Evolutionary conservation across 2,888 invertebrate species (phyloP).

Genomic region (Siphlonurus alternatus): DNA sequence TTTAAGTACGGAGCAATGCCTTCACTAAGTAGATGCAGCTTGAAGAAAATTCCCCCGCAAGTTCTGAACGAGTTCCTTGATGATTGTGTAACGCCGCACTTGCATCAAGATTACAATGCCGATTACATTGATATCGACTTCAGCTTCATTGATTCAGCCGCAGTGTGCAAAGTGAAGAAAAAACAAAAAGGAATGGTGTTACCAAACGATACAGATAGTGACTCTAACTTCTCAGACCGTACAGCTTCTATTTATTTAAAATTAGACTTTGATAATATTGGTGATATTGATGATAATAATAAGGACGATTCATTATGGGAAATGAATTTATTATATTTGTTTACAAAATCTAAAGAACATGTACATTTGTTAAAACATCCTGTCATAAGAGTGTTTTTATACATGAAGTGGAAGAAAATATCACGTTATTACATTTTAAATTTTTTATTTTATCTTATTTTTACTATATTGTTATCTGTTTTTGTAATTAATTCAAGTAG

Average conservation of each 20-base stretch:
- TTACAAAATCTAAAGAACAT: background rate
- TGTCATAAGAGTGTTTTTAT: background rate
- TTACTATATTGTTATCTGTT: background rate
- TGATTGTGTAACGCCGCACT: background rate
- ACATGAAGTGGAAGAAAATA: background rate
- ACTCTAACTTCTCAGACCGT: too few species aligned
- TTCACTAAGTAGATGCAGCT: background rate
- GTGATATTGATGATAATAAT: too few species aligned
- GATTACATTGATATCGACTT: background rate
- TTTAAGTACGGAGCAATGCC: background rate
- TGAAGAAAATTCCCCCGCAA: background rate
- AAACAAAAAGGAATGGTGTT: too few species aligned
- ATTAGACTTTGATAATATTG: too few species aligned
- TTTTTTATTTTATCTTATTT: background rate
- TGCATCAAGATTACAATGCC: background rate
- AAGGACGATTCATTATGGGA: background rate
- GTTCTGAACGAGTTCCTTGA: background rate
- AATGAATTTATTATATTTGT: background rate
- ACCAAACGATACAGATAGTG: too few species aligned
- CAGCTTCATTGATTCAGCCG: background rate
- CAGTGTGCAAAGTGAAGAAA: background rate
- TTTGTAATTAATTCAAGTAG: too few species aligned
- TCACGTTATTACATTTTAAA: background rate
- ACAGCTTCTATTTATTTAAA: too few species aligned
- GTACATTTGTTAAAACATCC: background rate